A percentile compares a stretch with the other conserved stretches of the same genome.
Evolutionary conservation across 2,888 invertebrate genomes (phyloP).

Genomic region (Lepidonotus clava): DNA sequence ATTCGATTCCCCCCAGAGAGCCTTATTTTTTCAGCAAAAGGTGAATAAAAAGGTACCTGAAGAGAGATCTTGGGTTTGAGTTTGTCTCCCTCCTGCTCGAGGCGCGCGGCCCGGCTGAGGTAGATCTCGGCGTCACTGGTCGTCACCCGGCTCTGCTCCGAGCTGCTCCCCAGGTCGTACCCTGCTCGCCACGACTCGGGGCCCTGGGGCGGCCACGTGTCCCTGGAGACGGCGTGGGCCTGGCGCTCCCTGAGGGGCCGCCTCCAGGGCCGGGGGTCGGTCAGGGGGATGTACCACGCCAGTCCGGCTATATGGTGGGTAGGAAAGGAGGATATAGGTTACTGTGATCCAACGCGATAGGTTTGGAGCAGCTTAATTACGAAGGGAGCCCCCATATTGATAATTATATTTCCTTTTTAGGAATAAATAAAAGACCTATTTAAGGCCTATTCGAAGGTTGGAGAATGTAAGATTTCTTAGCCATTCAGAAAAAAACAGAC

Average conservation of each 20-base stretch:
- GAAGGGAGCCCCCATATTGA: too few relatives aligned
- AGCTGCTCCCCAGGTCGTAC: neutral
- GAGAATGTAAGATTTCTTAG: too few relatives aligned
- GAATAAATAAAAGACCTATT: too few relatives aligned
- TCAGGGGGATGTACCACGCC: conserved; percentile 73
- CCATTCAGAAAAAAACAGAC: too few relatives aligned
- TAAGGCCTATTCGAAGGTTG: too few relatives aligned
- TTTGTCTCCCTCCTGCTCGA: neutral
- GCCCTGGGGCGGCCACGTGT: conserved; percentile 38
- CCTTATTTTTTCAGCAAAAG: too few relatives aligned
- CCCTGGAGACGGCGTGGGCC: conserved; percentile 60
- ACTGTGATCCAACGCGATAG: too few relatives aligned
- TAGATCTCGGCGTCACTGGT: neutral
- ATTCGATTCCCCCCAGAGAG: too few relatives aligned
- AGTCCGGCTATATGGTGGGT: conserved; percentile 63
- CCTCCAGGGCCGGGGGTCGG: conserved; percentile 71
- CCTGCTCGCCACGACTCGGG: neutral
- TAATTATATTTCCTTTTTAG: too few relatives aligned
- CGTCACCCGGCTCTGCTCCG: neutral
- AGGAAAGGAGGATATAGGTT: too few relatives aligned
- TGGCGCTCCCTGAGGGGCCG: conserved; percentile 71
- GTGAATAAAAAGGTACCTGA: neutral
- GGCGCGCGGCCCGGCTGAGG: neutral
- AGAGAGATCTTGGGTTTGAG: neutral
- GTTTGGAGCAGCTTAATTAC: too few relatives aligned